Conservation (phyloP, 2,797 vertebrate genomes). For the Caiman crocodilus region DNA sequence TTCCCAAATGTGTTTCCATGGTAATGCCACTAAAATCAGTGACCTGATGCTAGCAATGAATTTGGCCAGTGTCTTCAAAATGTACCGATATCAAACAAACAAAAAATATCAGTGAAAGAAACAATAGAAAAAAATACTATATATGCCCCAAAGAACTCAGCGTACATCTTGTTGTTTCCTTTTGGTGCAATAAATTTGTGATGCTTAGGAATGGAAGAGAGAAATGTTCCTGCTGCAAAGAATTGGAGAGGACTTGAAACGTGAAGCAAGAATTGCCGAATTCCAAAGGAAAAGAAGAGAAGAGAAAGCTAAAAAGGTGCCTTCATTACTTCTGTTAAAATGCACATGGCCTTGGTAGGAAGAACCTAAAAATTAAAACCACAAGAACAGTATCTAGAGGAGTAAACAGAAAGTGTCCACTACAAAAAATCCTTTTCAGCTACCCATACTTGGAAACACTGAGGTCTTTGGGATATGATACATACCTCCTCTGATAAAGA, state of each 20-base stretch:
- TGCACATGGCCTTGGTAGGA: neutral
- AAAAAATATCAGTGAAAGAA: neutral
- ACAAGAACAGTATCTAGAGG: neutral
- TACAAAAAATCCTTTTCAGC: neutral
- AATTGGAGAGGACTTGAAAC: slow-evolving; percentile 49
- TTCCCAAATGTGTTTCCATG: no score
- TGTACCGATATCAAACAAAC: neutral
- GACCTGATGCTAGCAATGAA: neutral
- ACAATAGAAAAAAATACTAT: neutral
- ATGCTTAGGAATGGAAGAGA: slow-evolving; percentile 62
- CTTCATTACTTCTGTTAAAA: neutral
- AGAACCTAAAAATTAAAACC: neutral
- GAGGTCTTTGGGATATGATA: neutral
- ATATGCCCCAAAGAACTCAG: neutral
- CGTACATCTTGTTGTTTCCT: no score
- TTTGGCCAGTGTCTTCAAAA: neutral
- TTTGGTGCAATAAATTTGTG: neutral
- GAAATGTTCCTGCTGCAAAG: slow-evolving; percentile 51
- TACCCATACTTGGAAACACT: neutral
- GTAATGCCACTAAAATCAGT: no score
- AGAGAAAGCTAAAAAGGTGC: slow-evolving; percentile 46
- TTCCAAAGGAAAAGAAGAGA: slow-evolving; percentile 29
- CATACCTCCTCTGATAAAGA: neutral
- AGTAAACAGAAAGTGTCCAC: neutral
- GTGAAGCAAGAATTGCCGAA: slow-evolving; percentile 33